Evolutionary conservation across 30 jellyfish, hydroid and myxozoan species (phyloP).

Genomic region (Hydra vulgaris): DNA sequence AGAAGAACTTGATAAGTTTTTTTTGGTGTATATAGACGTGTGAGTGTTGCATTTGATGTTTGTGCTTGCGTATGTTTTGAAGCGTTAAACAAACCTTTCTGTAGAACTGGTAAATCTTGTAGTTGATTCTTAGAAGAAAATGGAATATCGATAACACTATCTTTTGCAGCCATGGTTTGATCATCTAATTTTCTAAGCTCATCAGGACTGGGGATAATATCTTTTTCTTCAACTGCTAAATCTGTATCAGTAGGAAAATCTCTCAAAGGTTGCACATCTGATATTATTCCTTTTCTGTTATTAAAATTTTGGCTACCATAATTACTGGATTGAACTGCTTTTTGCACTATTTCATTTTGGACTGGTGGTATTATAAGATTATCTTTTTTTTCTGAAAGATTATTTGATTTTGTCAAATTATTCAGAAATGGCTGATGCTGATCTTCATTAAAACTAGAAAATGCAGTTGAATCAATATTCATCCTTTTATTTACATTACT

Average conservation of each 20-base stretch:
- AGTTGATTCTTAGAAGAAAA: conserved; percentile 15
- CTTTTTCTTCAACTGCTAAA: conserved; percentile 19
- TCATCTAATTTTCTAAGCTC: conserved; percentile 3
- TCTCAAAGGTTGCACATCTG: conserved; percentile 21
- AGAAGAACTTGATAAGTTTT: conserved; percentile 18
- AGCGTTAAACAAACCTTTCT: conserved; percentile 24
- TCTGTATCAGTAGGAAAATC: conserved; percentile 36
- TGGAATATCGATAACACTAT: conserved; percentile 23
- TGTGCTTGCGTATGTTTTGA: conserved; percentile 10
- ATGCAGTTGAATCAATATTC: neutral
- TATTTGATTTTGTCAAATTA: neutral
- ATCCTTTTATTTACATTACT: neutral
- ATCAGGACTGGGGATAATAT: conserved; percentile 24
- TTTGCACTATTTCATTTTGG: neutral
- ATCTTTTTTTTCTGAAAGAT: neutral
- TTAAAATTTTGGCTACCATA: too few species aligned
- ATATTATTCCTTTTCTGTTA: neutral
- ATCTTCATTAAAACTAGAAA: neutral
- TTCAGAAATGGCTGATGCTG: neutral
- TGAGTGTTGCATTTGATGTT: conserved; percentile 7
- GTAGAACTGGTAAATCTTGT: neutral
- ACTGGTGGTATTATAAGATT: neutral
- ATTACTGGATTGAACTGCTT: neutral
- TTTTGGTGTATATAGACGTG: conserved; percentile 19
- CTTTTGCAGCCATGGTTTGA: conserved; percentile 14